Base-by-base conservation (phyloP, 1,140 invertebrate genomes). In the Hycleus phaleratus region DNA sequence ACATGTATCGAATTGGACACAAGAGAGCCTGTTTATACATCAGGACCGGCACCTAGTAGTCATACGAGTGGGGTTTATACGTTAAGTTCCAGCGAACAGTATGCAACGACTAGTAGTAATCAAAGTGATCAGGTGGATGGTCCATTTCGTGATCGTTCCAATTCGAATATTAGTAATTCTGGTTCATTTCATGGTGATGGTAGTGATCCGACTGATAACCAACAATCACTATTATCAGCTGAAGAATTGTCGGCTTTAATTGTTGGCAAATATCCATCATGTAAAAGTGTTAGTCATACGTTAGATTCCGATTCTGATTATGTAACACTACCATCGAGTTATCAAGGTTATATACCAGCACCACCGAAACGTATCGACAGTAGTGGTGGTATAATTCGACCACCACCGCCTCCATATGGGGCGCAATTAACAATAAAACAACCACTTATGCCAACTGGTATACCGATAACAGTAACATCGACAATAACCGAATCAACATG, bases 251-350 rank as follows among this genome's bases (percentile, higher is more conserved):
- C 87, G 7, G 87, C 90, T 68, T 70, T 91, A 24, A 91, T 91
- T 49, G 88, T 91, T 2, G 87, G 87, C 0, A 75, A 86, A 11
- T 90, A 90, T 75, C 90, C 89, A 4, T 85, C 82, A 40, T 78
- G 84, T 38, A 87, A 90, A 62, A 90, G 86, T 0, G 87, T 91
- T 24, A 89, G 88, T 64, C 83, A 84, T 45, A 91, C 87, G 0
- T 81, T 92, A 67, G 88, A 92, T 68, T 91, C 90, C 1, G 89
- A 92, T 64, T 91, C 88, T 10, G 90, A 93, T 70, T 93, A 93
- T 68, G 90, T 93, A 0, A 88, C 88, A 12, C 76, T 92, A 67
- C 87, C 89, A 7, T 81, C 86, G 7, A 82, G 84, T 2, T 81
- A 78, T 69, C 72, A 77, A 58, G 79, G 79, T 64, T 82, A 81